Percentiles rank a stretch among this genome's conserved stretches.
Evolutionary conservation across 2,888 invertebrate species (phyloP).

Genomic region (Liopterus haemorrhoidalis): DNA sequence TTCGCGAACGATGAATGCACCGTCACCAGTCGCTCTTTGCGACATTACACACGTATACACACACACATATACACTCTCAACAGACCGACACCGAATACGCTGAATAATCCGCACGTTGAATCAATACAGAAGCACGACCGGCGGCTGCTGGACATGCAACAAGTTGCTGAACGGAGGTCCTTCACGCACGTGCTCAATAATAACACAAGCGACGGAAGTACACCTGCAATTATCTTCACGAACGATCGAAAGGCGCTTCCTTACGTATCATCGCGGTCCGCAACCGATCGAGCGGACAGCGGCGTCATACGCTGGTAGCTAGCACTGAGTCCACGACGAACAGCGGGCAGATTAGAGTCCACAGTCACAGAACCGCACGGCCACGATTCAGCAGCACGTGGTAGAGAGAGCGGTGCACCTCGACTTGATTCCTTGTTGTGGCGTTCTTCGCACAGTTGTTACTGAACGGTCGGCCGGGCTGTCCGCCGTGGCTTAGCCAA

Average conservation of each 20-base stretch:
- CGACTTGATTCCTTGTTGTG: conserved; percentile 8
- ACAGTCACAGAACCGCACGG: conserved; percentile 1
- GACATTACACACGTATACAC: background rate
- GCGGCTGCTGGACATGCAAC: conserved; percentile 33
- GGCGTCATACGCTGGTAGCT: background rate
- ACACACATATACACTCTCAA: background rate
- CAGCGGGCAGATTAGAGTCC: too few relatives aligned
- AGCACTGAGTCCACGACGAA: background rate
- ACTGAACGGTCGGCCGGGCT: conserved; percentile 6
- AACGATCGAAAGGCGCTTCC: background rate
- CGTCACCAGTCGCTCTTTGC: background rate
- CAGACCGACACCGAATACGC: conserved; percentile 20
- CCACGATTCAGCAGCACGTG: too few relatives aligned
- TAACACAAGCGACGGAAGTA: background rate
- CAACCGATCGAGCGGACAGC: background rate
- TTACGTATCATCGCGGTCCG: background rate
- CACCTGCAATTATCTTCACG: background rate
- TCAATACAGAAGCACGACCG: conserved; percentile 6
- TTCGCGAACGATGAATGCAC: background rate
- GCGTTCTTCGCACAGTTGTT: conserved; percentile 13
- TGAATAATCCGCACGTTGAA: background rate
- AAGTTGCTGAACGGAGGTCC: conserved; percentile 31
- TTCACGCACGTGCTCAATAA: conserved; percentile 11
- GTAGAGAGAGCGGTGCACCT: too few relatives aligned
- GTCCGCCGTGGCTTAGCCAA: conserved; percentile 17